Evolutionary conservation across 2,888 invertebrate genomes (phyloP).

Genomic region (Eucriotettix oculatus): DNA sequence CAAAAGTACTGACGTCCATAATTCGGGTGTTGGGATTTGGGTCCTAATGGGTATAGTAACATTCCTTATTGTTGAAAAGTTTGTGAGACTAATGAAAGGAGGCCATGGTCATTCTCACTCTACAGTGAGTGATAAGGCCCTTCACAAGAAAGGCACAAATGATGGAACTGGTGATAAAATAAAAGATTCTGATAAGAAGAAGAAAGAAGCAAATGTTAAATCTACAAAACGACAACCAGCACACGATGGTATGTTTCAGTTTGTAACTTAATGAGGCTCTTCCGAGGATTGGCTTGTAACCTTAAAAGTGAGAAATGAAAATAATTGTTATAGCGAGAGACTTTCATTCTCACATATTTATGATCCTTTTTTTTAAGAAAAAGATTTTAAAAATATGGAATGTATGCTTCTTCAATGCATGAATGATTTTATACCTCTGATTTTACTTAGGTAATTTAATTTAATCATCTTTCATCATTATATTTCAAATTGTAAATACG

Average conservation of each 20-base stretch:
- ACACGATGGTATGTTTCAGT: neutral
- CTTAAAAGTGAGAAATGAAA: too few relatives aligned
- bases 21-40: conserved; percentile 67
- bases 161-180: conserved; percentile 12
- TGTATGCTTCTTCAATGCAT: too few relatives aligned
- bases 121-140: conserved; percentile 10
- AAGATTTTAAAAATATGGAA: too few relatives aligned
- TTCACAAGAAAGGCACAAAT: conserved; percentile 9
- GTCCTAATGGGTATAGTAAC: conserved; percentile 85
- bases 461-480: too few relatives aligned
- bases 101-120: conserved; percentile 47
- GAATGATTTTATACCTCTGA: too few relatives aligned
- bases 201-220: conserved; percentile 14
- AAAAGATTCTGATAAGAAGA: conserved; percentile 16
- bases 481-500: too few relatives aligned
- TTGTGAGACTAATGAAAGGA: conserved; percentile 72
- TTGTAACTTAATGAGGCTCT: neutral
- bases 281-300: too few relatives aligned
- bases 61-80: conserved; percentile 87
- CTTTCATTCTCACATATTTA: too few relatives aligned
- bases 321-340: too few relatives aligned
- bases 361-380: too few relatives aligned
- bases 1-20: conserved; percentile 32
- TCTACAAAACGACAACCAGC: neutral
- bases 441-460: too few relatives aligned